Conservation (phyloP, 2,888 invertebrate species). For the Ennomos erosarius region DNA sequence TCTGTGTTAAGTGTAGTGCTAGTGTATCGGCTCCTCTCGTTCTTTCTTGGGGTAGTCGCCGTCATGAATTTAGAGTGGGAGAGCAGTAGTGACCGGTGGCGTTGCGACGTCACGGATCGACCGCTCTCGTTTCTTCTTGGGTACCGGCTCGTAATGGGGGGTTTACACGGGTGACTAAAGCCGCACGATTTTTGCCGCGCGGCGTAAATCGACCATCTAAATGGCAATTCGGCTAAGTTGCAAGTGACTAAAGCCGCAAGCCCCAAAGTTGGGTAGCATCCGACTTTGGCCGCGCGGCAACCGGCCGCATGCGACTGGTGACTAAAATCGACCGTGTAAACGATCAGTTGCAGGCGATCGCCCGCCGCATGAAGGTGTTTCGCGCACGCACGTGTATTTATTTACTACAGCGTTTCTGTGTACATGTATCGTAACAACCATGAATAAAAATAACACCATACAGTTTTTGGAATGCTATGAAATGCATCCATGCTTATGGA, state of each 20-base stretch:
- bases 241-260: conserved; percentile 55
- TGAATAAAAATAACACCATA: conserved; percentile 1
- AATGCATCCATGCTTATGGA: conserved; percentile 10
- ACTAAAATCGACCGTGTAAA: conserved; percentile 44
- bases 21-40: too few species aligned
- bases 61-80: too few species aligned
- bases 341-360: conserved; percentile 40
- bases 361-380: conserved; percentile 36
- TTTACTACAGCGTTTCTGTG: conserved; percentile 24
- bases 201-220: conserved; percentile 49
- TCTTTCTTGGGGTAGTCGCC: too few species aligned
- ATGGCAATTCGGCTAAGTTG: conserved; percentile 51
- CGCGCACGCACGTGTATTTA: conserved; percentile 44
- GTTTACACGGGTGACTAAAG: conserved; percentile 54
- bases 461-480: conserved; percentile 5
- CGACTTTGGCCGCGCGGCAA: conserved; percentile 53
- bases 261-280: conserved; percentile 55
- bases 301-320: conserved; percentile 52
- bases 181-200: conserved; percentile 50
- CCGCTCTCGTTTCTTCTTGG: too few species aligned
- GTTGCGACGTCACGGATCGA: too few species aligned
- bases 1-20: too few species aligned
- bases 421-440: neutral
- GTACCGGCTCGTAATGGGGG: neutral
- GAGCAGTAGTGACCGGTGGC: too few species aligned